Evolutionary conservation across 2,113 vertebrate species (phyloP).

Genomic region (Ramphastos sulfuratus): DNA sequence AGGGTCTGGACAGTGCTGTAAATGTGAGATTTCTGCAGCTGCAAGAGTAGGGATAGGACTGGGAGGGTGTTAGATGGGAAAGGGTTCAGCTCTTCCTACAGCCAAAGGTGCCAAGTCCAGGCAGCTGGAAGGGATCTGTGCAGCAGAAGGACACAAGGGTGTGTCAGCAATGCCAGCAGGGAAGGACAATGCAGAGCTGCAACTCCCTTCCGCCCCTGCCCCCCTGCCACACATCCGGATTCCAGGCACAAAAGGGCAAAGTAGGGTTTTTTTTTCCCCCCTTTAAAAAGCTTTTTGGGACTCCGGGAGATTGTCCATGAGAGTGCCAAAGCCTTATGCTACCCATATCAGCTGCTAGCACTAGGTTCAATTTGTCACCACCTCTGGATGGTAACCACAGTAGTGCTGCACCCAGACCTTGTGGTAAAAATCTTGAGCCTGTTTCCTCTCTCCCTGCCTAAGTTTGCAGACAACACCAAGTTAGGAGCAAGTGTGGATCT

Average conservation of each 20-base stretch:
- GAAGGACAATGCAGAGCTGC: slow-evolving; percentile 19
- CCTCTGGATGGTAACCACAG: neutral
- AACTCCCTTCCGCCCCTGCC: slow-evolving; percentile 57
- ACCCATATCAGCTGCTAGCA: neutral
- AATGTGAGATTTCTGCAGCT: neutral
- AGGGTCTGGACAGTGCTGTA: neutral
- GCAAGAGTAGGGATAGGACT: neutral
- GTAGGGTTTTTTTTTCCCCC: neutral
- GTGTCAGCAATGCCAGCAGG: neutral
- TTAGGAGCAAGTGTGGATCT: too few relatives aligned
- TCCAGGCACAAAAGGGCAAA: slow-evolving; percentile 63
- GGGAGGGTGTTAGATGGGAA: neutral
- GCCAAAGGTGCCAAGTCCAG: neutral
- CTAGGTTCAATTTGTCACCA: neutral
- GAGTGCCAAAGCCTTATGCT: slow-evolving; percentile 37
- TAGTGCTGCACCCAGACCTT: neutral
- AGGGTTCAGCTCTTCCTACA: neutral
- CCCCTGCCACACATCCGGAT: slow-evolving; percentile 68
- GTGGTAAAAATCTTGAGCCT: neutral
- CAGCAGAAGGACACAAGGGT: neutral
- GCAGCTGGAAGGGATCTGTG: neutral
- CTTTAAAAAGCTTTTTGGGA: slow-evolving; percentile 14
- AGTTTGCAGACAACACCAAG: too few relatives aligned
- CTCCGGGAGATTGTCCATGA: slow-evolving; percentile 16
- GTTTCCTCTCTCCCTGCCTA: neutral